Evolutionary conservation across 2,888 invertebrate genomes (phyloP).

Genomic region (Aphrophora alni): DNA sequence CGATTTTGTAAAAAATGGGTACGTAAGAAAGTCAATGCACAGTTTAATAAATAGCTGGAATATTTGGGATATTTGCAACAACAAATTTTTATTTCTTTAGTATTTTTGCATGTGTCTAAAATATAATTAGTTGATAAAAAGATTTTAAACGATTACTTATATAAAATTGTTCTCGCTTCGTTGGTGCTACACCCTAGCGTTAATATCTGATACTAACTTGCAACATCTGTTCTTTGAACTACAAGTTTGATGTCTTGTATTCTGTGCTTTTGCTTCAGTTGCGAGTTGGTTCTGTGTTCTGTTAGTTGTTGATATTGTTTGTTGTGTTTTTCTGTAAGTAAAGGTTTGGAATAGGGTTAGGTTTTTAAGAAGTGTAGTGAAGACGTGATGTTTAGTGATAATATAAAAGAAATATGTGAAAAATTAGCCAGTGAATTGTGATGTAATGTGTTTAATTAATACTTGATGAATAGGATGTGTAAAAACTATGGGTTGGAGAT

Average conservation of each 20-base stretch:
- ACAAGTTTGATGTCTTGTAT: neutral
- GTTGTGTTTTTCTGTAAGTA: neutral
- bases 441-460: neutral
- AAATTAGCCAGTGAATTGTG: neutral
- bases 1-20: no score
- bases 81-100: no score
- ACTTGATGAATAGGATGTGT: neutral
- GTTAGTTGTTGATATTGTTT: neutral
- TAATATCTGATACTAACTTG: neutral
- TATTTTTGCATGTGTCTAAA: no score
- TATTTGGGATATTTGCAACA: no score
- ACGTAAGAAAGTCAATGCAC: no score
- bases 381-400: neutral
- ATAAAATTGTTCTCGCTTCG: no score
- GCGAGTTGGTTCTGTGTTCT: neutral
- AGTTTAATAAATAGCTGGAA: no score
- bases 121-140: no score
- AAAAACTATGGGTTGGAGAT: conserved; percentile 3
- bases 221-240: neutral
- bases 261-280: neutral
- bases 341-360: neutral
- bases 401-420: neutral
- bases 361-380: neutral
- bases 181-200: neutral
- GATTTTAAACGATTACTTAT: no score